phyloP scores from a whole-genome alignment of 2,888 invertebrate species.

The Pimpla rufipes region DNA sequence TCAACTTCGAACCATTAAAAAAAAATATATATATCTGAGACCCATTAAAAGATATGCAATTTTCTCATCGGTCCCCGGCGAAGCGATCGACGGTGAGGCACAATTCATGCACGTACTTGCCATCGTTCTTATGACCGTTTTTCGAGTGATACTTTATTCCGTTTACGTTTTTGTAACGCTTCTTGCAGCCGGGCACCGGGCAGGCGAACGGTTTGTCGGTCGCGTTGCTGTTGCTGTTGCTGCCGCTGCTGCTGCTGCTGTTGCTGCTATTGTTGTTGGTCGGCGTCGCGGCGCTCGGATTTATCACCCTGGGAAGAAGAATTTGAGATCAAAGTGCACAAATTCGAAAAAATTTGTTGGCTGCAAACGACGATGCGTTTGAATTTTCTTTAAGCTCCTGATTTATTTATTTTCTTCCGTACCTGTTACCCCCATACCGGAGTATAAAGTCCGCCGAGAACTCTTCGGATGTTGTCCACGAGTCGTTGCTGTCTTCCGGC shows the following conservation, averaged over 20 bases:
- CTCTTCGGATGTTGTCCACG: slow-evolving; percentile 92
- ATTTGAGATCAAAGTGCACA: slow-evolving; percentile 63
- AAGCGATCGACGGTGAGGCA: slow-evolving; percentile 3
- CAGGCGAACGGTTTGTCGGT: slow-evolving; percentile 93
- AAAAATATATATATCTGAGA: too few species aligned
- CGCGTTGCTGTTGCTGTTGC: slow-evolving; percentile 71
- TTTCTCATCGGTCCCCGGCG: neutral
- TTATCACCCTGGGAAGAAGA: slow-evolving; percentile 73
- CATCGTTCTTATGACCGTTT: slow-evolving; percentile 94
- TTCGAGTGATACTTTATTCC: slow-evolving; percentile 96
- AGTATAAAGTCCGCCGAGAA: slow-evolving; percentile 93
- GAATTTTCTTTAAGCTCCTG: slow-evolving; percentile 9
- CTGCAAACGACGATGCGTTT: neutral
- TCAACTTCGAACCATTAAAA: too few species aligned
- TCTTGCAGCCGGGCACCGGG: slow-evolving; percentile 94
- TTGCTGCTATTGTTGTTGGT: slow-evolving; percentile 64
- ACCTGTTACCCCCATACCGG: slow-evolving; percentile 89
- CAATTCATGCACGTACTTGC: slow-evolving; percentile 88
- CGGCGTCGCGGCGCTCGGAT: slow-evolving; percentile 69
- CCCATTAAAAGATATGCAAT: neutral
- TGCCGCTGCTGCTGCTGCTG: slow-evolving; percentile 52
- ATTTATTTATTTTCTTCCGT: slow-evolving; percentile 17
- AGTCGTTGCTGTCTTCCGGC: slow-evolving; percentile 93
- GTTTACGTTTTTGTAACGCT: slow-evolving; percentile 95
- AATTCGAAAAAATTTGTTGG: neutral